Conservation (phyloP, 2,113 vertebrate genomes). For the Siniperca chuatsi region DNA sequence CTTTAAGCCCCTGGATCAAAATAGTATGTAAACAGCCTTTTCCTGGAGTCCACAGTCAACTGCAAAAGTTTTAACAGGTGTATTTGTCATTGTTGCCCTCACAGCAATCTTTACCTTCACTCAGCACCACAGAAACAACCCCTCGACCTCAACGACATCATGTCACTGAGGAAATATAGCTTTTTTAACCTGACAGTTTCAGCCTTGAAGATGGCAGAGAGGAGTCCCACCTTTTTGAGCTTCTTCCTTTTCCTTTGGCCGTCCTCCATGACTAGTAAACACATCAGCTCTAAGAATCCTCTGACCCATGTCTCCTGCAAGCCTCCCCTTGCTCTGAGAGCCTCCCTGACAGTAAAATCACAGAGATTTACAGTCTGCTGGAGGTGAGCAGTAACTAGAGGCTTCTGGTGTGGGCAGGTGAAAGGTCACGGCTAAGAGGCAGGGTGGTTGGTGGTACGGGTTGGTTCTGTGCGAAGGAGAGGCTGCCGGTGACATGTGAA, state of each 20-base stretch:
- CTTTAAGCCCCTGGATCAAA: background rate
- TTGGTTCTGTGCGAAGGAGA: constrained; percentile 3
- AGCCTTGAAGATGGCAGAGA: background rate
- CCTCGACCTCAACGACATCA: constrained; percentile 8
- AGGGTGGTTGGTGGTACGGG: constrained; percentile 3
- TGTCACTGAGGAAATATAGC: constrained; percentile 14
- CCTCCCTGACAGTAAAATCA: constrained; percentile 55
- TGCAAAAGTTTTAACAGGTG: constrained; percentile 23
- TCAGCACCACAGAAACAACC: constrained; percentile 24
- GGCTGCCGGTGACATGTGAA: constrained; percentile 74
- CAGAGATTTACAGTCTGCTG: constrained; percentile 62
- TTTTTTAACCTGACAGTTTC: constrained; percentile 12
- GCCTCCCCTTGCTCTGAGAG: constrained; percentile 27
- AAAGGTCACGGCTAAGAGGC: constrained; percentile 63
- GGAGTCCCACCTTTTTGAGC: constrained; percentile 37
- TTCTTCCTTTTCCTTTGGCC: constrained; percentile 31
- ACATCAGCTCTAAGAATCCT: constrained; percentile 35
- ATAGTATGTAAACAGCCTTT: background rate
- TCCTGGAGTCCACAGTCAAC: background rate
- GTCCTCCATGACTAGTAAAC: constrained; percentile 57
- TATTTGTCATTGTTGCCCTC: constrained; percentile 10
- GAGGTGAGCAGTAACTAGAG: constrained; percentile 47
- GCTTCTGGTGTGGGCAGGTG: constrained; percentile 58
- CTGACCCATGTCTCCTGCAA: constrained; percentile 58
- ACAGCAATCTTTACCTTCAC: background rate